Base-by-base conservation (phyloP, 2,113 vertebrate species). In the Rhodinocichla rosea region DNA sequence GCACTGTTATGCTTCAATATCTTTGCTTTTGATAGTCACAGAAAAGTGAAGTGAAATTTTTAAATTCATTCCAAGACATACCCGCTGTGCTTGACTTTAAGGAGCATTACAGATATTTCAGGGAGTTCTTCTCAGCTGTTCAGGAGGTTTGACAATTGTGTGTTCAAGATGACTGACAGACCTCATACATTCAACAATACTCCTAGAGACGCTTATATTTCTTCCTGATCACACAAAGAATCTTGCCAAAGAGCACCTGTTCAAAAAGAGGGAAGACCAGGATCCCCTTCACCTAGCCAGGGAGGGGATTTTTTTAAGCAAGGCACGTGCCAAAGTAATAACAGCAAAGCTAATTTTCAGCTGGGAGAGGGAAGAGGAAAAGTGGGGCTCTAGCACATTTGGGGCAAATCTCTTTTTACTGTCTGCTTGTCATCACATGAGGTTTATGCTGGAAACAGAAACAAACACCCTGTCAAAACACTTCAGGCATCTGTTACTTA, bases 391-490 rank as follows among this genome's bases (percentile, higher is more conserved):
- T 88, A 75, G 57, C 56, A 86, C 95, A 88, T 92, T 97, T 87
- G 68, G 76, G 95, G 79, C 60, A 96, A 94, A 94, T 93, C 68
- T 95, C 86, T 75, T 94, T 92, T 93, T 96, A 94, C 90, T 90
- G n/a, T 93, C 93, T 93, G 85, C 85, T 81, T 96, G 90, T 95
- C 93, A 96, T 94, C 94, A 93, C 90, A 37, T 30, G 35, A 78
- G 55, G 86, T 92, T 96, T 92, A 93, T 75, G 85, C 64, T 88
- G 73, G 85, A 94, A 97, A 95, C 64, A 95, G 93, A 93, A 97
- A 97, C 68, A 92, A 97, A 92, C 50, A 92, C 76, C 55, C 79
- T 92, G 95, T 94, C 95, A 94, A 97, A 96, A 95, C 92, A 94
- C 52, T 90, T 87, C 55, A 93, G 49, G 71, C 79, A 90, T 95